These are phyloP conservation scores for Blastomussa wellsi DNA, from an alignment of 92 coral and sea anemone genomes.

Conservation along the genomic window DNA sequence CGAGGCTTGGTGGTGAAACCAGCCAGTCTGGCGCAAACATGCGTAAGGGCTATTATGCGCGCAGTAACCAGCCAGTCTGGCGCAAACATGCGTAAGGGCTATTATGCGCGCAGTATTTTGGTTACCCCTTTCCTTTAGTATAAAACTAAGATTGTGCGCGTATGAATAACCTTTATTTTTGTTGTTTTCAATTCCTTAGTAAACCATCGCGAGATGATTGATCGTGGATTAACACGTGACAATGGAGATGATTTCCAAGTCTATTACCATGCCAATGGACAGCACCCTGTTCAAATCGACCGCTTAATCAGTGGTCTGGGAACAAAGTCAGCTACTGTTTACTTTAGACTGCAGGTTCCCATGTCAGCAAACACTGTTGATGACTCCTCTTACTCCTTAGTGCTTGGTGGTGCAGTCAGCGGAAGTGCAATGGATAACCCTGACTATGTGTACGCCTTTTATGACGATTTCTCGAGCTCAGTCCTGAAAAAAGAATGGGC, in stretches of 20 bases:
- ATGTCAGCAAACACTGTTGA: conserved; percentile 43
- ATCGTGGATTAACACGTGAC: conserved; percentile 24
- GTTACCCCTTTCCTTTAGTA: too few relatives aligned
- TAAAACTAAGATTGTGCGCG: background rate
- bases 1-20: too few relatives aligned
- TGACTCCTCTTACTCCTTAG: conserved; percentile 40
- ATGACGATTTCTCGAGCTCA: conserved; percentile 62
- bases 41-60: too few relatives aligned
- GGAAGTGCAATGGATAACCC: conserved; percentile 64
- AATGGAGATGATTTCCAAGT: conserved; percentile 58
- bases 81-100: too few relatives aligned
- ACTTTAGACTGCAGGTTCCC: conserved; percentile 52
- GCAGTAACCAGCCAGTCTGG: too few relatives aligned
- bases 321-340: conserved; percentile 41
- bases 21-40: too few relatives aligned
- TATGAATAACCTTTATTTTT: background rate
- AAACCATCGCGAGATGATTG: conserved; percentile 53
- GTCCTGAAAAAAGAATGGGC: conserved; percentile 52
- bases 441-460: conserved; percentile 59
- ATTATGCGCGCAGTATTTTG: too few relatives aligned
- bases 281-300: conserved; percentile 49
- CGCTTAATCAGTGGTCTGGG: conserved; percentile 47
- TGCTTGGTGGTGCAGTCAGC: conserved; percentile 61
- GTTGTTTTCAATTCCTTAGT: conserved; percentile 9
- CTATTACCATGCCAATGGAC: conserved; percentile 37